Base-by-base conservation (phyloP, 2,888 invertebrate species). In the Drepanosiphum platanoidis region DNA sequence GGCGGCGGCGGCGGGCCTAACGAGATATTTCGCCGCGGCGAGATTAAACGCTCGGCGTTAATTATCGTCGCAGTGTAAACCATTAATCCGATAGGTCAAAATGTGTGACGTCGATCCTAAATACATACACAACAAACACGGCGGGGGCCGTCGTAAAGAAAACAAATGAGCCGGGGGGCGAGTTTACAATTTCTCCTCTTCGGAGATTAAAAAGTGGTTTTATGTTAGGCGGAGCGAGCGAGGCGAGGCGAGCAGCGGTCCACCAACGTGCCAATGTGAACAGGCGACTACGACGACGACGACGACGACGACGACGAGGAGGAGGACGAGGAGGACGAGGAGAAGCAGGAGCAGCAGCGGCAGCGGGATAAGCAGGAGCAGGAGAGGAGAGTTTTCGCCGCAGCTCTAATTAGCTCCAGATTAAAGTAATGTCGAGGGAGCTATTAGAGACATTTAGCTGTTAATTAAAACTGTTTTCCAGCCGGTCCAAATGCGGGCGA, bases 391-490 rank as follows among this genome's bases (percentile, higher is more conserved):
- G 81, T 74, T 86, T 81, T 86, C 79, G 87, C 87, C 87, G 86
- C 87, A 87, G 87, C 87, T 87, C 88, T 88, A 88, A 88, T 88
- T 88, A 88, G 87, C 87, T 87, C 87, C 87, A 88, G 88, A 88
- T 88, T 88, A 88, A 88, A 88, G 88, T 88, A 87, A 87, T 87
- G 87, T 87, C 88, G 87, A 86, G 88, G 87, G 87, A 87, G 87
- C 88, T 87, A 88, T 88, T 88, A 88, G 88, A 87, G 87, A 88
- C 87, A 87, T 88, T 88, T 87, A 87, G 87, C 87, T 88, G 87
- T 88, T 88, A 88, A 88, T 88, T 88, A 87, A 88, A 88, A 88
- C 87, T 87, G 88, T 88, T 87, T 87, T 87, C 87, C 87, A 86
- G 80, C 86, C 86, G 64, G 64, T 64, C 46, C 64, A 18, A 78